Evolutionary conservation across 2,888 invertebrate species (phyloP), one percentile per base, ranked within the genome.

Genomic region (Trissoscelio sp.): DNA sequence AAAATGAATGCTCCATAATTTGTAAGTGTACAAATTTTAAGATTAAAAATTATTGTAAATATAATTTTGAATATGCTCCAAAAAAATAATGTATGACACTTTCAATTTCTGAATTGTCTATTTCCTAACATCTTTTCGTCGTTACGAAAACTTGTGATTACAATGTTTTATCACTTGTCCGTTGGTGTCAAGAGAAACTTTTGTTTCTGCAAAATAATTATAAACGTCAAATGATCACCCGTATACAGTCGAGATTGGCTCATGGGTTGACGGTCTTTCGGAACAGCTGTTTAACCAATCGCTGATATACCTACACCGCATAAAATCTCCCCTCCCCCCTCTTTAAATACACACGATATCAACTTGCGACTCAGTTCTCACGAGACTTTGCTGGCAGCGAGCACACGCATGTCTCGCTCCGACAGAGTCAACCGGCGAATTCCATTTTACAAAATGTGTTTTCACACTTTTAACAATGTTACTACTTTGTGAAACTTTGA

Each of bases 341-440:
- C 44, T 69, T 77, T 74, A 67, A 67, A 42, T 67, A 73, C 69
- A 67, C 42, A 57, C 62, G 64, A 80, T 64, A 74, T 75, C 69
- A 80, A 22, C 24, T 39, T 22, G 28, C 51, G 28, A 72, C 57
- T 83, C 81, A 84, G 83, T 83, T 78, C 60, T 81, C 78, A 70
- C 80, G 79, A 67, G 78, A 73, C 60, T 44, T 51, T 37, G 57
- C 60, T 62, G 51, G 67, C 60, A 69, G 53, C 46, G 51, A 18
- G 9, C 39, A 37, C 42, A 51, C 64, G 62, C 22, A 48, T 73
- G 58, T 48, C 28, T 39, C 44, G 28, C 14, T 62, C 51, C 48
- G 37, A 44, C 16, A 53, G 22, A 48, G 46, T 44, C 11, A 64
- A 55, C 57, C 74, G 74, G 74, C 64, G 55, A 48, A 57, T 51